Evolutionary conservation across 2,888 invertebrate genomes (phyloP).

Genomic region (Euzophera pinguis): DNA sequence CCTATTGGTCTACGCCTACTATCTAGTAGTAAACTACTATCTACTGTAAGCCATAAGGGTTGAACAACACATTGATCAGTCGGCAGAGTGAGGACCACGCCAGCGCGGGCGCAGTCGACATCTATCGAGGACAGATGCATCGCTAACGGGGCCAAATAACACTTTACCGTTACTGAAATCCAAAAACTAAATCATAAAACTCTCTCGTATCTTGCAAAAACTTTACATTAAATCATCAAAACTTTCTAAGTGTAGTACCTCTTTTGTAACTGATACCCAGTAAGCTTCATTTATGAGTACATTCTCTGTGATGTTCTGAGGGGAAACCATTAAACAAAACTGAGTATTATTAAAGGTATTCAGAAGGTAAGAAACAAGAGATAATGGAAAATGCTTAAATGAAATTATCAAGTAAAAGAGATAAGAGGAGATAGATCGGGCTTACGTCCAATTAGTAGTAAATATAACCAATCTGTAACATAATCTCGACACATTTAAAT

Average conservation of each 20-base stretch:
- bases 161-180: constrained; percentile 79
- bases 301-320: constrained; percentile 97
- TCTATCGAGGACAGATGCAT: constrained; percentile 80
- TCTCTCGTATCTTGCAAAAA: constrained; percentile 77
- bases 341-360: constrained; percentile 70
- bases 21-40: constrained; percentile 75
- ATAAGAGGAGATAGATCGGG: constrained; percentile 49
- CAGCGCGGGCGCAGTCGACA: constrained; percentile 53
- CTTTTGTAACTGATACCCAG: constrained; percentile 95
- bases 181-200: constrained; percentile 80
- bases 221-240: constrained; percentile 79
- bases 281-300: constrained; percentile 96
- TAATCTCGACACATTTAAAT: constrained; percentile 43
- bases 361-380: constrained; percentile 40
- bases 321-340: constrained; percentile 82
- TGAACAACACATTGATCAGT: constrained; percentile 65
- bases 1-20: constrained; percentile 79
- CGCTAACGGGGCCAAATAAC: constrained; percentile 81
- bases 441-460: constrained; percentile 69
- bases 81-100: constrained; percentile 43
- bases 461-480: constrained; percentile 68
- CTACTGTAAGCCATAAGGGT: constrained; percentile 78
- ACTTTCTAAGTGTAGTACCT: constrained; percentile 87
- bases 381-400: constrained; percentile 28
- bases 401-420: constrained; percentile 24